phyloP scores from a whole-genome alignment of 2,113 vertebrate species.

The Hippocampus abdominalis region DNA sequence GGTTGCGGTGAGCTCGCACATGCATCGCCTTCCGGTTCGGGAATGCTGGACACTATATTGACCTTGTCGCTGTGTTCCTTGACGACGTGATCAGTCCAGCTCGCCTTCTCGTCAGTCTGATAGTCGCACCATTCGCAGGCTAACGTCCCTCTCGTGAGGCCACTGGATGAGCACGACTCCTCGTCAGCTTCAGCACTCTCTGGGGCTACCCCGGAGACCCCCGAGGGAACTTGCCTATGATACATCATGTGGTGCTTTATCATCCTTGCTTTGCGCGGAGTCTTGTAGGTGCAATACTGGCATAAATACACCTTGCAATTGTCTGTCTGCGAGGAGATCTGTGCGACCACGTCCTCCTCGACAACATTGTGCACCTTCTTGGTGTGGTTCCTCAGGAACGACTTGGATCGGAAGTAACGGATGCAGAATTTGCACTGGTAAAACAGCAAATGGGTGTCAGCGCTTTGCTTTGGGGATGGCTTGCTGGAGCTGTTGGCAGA shows the following conservation, averaged over 20 bases:
- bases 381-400: slow-evolving; percentile 90
- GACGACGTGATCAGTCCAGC: slow-evolving; percentile 93
- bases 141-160: slow-evolving; percentile 83
- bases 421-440: slow-evolving; percentile 98
- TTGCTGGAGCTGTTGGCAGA: slow-evolving; percentile 78
- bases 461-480: slow-evolving; percentile 77
- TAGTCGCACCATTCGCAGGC: slow-evolving; percentile 97
- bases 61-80: slow-evolving; percentile 95
- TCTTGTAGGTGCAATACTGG: slow-evolving; percentile 95
- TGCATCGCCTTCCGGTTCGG: slow-evolving; percentile 78
- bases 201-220: slow-evolving; percentile 73
- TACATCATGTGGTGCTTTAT: slow-evolving; percentile 95
- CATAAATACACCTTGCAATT: slow-evolving; percentile 93
- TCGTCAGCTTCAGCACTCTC: slow-evolving; percentile 62
- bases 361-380: slow-evolving; percentile 84
- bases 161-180: slow-evolving; percentile 69
- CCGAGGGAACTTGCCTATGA: slow-evolving; percentile 70
- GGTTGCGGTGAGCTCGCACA: slow-evolving; percentile 71
- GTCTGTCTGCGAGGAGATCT: slow-evolving; percentile 74
- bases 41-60: slow-evolving; percentile 85
- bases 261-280: slow-evolving; percentile 87
- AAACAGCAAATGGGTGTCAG: slow-evolving; percentile 83
- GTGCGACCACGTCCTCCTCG: slow-evolving; percentile 72
- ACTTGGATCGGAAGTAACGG: slow-evolving; percentile 97
- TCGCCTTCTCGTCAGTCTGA: slow-evolving; percentile 87